phyloP scores from a whole-genome alignment of 2,888 invertebrate species.

The Drosophila koepferae region DNA sequence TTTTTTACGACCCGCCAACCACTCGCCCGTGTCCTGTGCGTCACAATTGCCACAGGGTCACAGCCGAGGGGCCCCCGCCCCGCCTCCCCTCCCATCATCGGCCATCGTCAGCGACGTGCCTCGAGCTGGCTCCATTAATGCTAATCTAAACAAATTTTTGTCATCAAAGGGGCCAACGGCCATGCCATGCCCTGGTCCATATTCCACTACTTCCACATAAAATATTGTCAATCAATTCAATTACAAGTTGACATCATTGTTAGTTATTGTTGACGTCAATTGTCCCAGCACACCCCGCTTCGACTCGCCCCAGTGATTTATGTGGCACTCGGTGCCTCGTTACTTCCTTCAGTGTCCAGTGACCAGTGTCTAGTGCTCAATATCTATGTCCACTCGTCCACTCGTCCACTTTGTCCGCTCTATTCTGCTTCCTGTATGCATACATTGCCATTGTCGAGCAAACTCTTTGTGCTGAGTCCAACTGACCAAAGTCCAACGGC shows the following conservation, averaged over 20 bases:
- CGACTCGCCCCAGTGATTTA: constrained; percentile 63
- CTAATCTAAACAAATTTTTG: constrained; percentile 84
- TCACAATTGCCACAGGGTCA: constrained; percentile 29
- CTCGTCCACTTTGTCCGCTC: background rate
- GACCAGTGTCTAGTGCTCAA: constrained; percentile 14
- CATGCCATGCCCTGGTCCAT: constrained; percentile 26
- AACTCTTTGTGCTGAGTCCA: constrained; percentile 18
- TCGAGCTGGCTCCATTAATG: constrained; percentile 69
- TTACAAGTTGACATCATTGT: constrained; percentile 81
- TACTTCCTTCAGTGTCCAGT: constrained; percentile 33
- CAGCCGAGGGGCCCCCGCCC: background rate
- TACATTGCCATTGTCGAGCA: constrained; percentile 16
- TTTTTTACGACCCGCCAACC: constrained; percentile 76
- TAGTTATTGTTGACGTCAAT: constrained; percentile 81
- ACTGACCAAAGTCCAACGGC: constrained; percentile 5
- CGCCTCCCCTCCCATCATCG: constrained; percentile 10
- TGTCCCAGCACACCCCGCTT: constrained; percentile 49
- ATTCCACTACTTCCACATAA: constrained; percentile 61
- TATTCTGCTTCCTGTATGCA: background rate
- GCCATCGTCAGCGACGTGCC: constrained; percentile 18
- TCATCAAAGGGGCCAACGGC: constrained; percentile 56
- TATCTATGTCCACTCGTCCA: background rate
- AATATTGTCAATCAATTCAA: constrained; percentile 84
- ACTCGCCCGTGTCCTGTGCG: constrained; percentile 55
- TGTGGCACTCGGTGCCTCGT: constrained; percentile 60